Base-by-base conservation (phyloP, 2,888 invertebrate genomes). In the Podotricha telesiphe region DNA sequence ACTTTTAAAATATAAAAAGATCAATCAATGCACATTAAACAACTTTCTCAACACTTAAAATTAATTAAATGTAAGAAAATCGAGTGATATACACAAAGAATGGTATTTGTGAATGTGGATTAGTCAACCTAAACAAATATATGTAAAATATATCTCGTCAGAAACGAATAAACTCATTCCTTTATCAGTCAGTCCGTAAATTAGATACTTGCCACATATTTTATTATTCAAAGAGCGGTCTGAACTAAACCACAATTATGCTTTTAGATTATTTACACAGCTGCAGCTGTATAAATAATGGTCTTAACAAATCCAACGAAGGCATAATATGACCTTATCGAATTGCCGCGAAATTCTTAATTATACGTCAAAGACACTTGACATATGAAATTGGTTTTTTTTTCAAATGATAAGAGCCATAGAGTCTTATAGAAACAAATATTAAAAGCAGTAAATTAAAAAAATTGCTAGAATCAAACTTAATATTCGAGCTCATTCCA, bases 31-130 rank as follows among this genome's bases (percentile, higher is more conserved):
- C n/a, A n/a, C 22, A 42, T 22, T 10, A 42, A 42, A 45, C 45
- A 22, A 45, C 45, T 59, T 45, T 45, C 59, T 59, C 59, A 2
- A 28, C 59, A 59, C 22, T 59, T 59, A 59, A 59, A 59, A n/a
- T 59, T 11, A 59, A 59, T 59, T 59, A 59, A 59, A 59, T 59
- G 59, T 45, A 59, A 59, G 59, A 59, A 59, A 59, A 59, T 59
- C 22, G 2, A 59, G 4, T 28, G 42, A 3, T 58, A 58, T 40
- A 19, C 40, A 20, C 15, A 19, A 59, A 59, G 58, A 40, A 40
- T 15, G 22, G 15, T n/a, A n/a, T n/a, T n/a, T n/a, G n/a, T n/a
- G n/a, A n/a, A n/a, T n/a, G n/a, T 20, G 1, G 10, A 17, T n/a
- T 7, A 48, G 22, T 51, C 5, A 11, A 51, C 2, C 5, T 51